Percentiles rank a stretch among this genome's conserved stretches.
These are phyloP conservation scores for Pseudoips prasinana DNA, from an alignment of 2,888 invertebrate genomes.

Conservation along the genomic window DNA sequence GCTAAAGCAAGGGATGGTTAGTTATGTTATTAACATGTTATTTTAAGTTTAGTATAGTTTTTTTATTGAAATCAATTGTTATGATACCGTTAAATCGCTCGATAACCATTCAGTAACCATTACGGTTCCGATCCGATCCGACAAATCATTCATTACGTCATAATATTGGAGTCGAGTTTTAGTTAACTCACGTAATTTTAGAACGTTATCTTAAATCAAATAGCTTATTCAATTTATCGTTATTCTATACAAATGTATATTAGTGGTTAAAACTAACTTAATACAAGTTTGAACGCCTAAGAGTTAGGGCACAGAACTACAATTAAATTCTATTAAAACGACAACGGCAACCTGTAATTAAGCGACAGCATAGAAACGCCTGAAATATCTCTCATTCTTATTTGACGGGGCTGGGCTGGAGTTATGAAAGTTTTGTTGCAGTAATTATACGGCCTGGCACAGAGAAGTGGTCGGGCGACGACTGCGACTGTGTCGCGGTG, in stretches of 20 bases:
- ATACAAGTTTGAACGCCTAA: constrained; percentile 1
- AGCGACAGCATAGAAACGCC: constrained; percentile 58
- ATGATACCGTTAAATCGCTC: too few relatives aligned
- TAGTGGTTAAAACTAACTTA: too few relatives aligned
- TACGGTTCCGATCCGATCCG: too few relatives aligned
- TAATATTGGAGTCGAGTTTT: too few relatives aligned
- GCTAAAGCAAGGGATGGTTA: too few relatives aligned
- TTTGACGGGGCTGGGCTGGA: constrained; percentile 48
- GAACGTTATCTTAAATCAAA: neutral
- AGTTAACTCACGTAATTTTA: too few relatives aligned
- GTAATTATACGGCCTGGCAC: constrained; percentile 60
- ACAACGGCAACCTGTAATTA: constrained; percentile 68
- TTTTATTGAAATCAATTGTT: too few relatives aligned
- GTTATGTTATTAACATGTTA: too few relatives aligned
- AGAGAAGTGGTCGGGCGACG: constrained; percentile 28
- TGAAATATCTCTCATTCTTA: constrained; percentile 75
- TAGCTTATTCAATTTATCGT: neutral
- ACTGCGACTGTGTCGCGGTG: constrained; percentile 19
- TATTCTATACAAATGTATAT: too few relatives aligned
- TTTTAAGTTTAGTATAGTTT: too few relatives aligned
- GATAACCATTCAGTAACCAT: too few relatives aligned
- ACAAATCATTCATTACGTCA: too few relatives aligned
- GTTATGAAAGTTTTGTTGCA: constrained; percentile 70
- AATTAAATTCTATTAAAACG: constrained; percentile 77
- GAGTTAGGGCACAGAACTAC: constrained; percentile 42